Base-by-base conservation (phyloP, 92 coral and sea anemone genomes). In the Epizoanthus stellaris region DNA sequence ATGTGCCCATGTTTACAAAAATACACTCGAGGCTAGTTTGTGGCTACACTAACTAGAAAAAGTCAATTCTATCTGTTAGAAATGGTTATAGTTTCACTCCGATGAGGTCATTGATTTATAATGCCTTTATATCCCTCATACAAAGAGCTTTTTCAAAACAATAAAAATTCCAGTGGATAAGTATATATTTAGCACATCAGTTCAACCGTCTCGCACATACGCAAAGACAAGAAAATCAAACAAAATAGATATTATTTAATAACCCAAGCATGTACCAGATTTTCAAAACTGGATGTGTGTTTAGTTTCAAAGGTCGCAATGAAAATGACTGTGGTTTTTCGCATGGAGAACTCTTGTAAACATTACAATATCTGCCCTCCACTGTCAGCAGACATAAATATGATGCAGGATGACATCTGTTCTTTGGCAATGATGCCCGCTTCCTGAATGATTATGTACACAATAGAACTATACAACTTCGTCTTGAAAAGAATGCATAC, bases 181-280 rank as follows among this genome's bases (percentile, higher is more conserved):
- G n/a, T n/a, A n/a, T n/a, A n/a, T n/a, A n/a, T n/a, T 62, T 62
- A 79, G 20, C 16, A 43, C 25, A 57, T 54, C 70, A 77, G 38
- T 52, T 9, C 45, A 36, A 63, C 40, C 21, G 45, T 79, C 47
- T 20, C 23, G 40, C 49, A 61, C 67, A 64, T 42, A 79, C n/a
- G 70, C 70, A 61, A 77, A 77, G 59, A 77, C 2, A 19, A 15
- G 23, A 79, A 45, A 79, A 64, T 64, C 72, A 79, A 79, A 79
- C 83, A 63, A 62, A 43, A 39, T 13, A 34, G 8, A 9, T 19
- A 6, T 19, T 76, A 61, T 59, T 25, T 14, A 52, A 62, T 21
- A 63, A 39, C 56, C 57, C 15, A 42, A 54, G 17, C n/a, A 58
- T 34, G 19, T 17, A 14, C 56, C 56, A 57, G 25, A 76, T 76